Base-by-base conservation (phyloP, 2,113 vertebrate species). In the Vicugna pacos region DNA sequence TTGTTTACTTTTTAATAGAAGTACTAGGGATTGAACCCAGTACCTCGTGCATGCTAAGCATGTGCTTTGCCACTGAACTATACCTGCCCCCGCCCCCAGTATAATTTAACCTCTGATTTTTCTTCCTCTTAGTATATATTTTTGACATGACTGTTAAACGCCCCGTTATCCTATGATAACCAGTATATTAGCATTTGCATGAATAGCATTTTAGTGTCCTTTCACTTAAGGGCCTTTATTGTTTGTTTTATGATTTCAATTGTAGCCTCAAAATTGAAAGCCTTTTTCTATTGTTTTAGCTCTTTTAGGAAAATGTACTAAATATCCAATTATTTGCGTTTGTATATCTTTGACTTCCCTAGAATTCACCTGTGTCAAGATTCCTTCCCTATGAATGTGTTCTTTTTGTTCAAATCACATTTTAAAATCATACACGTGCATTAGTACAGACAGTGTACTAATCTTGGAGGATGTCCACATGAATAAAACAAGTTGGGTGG, bases 401-500 rank as follows among this genome's bases (percentile, higher is more conserved):
- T 93, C 38, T 95, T 93, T 92, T 62, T 84, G 80, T 72, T 79
- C 62, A 86, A 60, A 77, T 92, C 19, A 46, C 65, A 46, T 83
- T 81, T 88, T 95, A 32, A 85, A 89, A 38, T 64, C 32, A 80
- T 88, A 65, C 80, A 20, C 20, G 30, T 73, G 46, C 72, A 42
- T 42, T 42, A 42, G 38, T 42, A 42, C 64, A 76, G 42, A 64
- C 17, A 89, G 7, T 85, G 28, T 77, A 52, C 65, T 86, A 54
- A 88, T 94, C 35, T 91, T 73, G 64, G 75, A 75, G 35, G 54
- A 85, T 69, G 54, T 38, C 77, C 89, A 70, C 38, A 60, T 58
- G n/a, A 96, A 82, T 94, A 60, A 88, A 91, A 85, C 17, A 87
- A 91, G 19, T 72, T 82, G 46, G 32, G 26, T 92, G 65, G 65